These are phyloP conservation scores for Cydia amplana DNA, from an alignment of 1,140 invertebrate species.

Conservation along the genomic window DNA sequence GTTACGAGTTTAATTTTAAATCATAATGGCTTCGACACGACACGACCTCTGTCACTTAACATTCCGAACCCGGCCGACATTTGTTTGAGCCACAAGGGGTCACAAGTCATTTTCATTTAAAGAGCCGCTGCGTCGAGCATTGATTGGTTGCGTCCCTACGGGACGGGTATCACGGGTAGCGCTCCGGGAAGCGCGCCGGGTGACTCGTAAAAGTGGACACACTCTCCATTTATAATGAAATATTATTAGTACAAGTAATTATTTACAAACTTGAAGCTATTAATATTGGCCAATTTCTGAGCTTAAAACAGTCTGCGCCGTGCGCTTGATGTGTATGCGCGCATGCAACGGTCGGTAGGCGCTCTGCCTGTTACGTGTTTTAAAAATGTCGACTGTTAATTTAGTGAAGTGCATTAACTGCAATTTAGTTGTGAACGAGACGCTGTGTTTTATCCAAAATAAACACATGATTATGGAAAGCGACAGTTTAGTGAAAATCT, in stretches of 20 bases:
- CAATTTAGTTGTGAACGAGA: no score
- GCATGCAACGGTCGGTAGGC: no score
- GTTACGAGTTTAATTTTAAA: conserved; percentile 9
- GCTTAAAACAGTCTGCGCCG: no score
- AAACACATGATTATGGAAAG: no score
- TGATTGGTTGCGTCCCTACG: conserved; percentile 43
- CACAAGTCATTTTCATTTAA: conserved; percentile 46
- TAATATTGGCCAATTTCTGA: no score
- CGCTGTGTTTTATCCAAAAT: no score
- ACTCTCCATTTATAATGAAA: neutral
- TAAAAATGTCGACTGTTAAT: no score
- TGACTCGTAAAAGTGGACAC: neutral
- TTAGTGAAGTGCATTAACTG: no score
- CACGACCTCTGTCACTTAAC: neutral
- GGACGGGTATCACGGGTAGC: neutral
- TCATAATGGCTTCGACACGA: neutral
- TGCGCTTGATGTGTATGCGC: no score
- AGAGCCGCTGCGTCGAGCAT: conserved; percentile 36
- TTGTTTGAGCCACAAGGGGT: conserved; percentile 53
- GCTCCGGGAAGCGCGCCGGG: neutral
- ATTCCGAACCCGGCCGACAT: conserved; percentile 21
- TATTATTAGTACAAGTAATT: neutral
- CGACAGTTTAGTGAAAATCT: no score
- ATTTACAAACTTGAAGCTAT: neutral
- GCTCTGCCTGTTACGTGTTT: no score